A percentile compares a stretch with the other conserved stretches of the same genome.
Evolutionary conservation across 2,797 vertebrate species (phyloP).

Genomic region (Bradypodion pumilum): DNA sequence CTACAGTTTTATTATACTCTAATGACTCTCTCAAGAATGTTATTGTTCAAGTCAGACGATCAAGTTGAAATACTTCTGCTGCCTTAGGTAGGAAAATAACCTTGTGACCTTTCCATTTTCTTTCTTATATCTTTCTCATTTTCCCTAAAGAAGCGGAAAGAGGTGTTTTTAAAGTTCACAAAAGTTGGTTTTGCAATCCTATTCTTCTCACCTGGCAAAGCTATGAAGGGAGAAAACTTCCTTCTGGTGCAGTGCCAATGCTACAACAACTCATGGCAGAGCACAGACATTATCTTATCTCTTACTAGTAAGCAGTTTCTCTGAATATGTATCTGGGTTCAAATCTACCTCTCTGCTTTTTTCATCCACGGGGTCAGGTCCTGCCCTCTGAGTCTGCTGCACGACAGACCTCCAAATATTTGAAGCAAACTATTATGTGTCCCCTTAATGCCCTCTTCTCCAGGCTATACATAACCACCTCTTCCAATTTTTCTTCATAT

Average conservation of each 20-base stretch:
- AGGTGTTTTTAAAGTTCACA: conserved; percentile 30
- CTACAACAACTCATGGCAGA: neutral
- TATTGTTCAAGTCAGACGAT: conserved; percentile 45
- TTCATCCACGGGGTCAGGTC: neutral
- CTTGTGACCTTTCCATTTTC: conserved; percentile 31
- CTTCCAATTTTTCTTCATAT: neutral
- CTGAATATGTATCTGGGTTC: neutral
- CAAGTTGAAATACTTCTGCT: neutral
- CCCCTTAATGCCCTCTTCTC: neutral
- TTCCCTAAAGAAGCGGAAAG: conserved; percentile 22
- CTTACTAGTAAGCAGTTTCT: neutral
- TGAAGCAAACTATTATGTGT: neutral
- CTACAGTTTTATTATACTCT: conserved; percentile 52
- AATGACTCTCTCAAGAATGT: conserved; percentile 55
- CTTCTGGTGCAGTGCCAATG: neutral
- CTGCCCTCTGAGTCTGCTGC: neutral
- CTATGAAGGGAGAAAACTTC: conserved; percentile 29
- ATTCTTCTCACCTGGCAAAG: conserved; percentile 22
- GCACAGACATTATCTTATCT: neutral
- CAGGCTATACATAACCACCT: neutral
- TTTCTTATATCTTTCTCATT: conserved; percentile 38
- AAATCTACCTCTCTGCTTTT: neutral
- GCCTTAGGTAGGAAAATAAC: conserved; percentile 46
- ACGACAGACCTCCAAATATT: neutral
- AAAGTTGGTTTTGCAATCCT: neutral